Percentiles rank a stretch among this genome's conserved stretches.
phyloP scores from a whole-genome alignment of 2,113 vertebrate genomes.

The Scopus umbretta region DNA sequence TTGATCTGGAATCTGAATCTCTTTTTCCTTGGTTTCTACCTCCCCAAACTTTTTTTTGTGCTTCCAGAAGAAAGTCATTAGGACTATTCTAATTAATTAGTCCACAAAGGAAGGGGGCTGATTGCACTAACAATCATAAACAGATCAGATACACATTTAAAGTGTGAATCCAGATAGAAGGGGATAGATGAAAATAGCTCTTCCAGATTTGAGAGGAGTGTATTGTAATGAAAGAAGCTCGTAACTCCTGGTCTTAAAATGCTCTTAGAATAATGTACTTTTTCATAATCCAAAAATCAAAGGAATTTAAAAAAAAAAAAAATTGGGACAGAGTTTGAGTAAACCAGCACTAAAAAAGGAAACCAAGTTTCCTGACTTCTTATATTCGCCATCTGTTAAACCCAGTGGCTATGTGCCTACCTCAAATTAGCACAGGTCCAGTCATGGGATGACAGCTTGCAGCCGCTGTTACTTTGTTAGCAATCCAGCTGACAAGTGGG shows the following conservation, averaged over 20 bases:
- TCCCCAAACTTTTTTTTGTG: not conserved
- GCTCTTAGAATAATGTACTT: not conserved
- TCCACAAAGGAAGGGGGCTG: not conserved
- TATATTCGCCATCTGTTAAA: not conserved
- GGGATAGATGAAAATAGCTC: not conserved
- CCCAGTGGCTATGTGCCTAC: not conserved
- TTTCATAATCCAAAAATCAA: not conserved
- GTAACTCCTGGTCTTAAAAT: not conserved
- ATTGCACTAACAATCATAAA: not conserved
- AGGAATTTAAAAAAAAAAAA: not conserved
- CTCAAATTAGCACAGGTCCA: not conserved
- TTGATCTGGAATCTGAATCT: not conserved
- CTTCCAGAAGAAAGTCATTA: not conserved
- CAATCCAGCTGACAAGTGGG: not conserved
- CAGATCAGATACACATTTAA: not conserved
- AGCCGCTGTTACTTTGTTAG: not conserved
- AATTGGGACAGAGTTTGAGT: too few relatives aligned
- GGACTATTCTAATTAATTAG: slow-evolving; percentile 8
- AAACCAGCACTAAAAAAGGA: not conserved
- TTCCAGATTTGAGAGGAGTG: not conserved
- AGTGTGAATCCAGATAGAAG: not conserved
- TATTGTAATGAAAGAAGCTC: not conserved
- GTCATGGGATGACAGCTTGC: not conserved
- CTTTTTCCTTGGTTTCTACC: not conserved
- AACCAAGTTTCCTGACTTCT: not conserved